These are phyloP conservation scores for Holotrichia oblita DNA, from an alignment of 1,140 invertebrate genomes.

Conservation along the genomic window DNA sequence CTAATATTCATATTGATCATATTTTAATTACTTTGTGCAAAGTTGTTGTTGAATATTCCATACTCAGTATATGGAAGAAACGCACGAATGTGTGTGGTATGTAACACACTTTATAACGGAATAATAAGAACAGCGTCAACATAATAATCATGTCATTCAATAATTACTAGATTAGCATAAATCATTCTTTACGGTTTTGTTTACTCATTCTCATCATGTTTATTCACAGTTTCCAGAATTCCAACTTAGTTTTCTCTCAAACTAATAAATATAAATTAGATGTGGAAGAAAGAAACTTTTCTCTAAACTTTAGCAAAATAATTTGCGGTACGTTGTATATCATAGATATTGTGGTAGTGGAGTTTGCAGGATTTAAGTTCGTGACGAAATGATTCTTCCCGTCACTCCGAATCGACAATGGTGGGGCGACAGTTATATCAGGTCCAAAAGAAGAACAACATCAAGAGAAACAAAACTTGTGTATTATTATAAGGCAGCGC, in stretches of 20 bases:
- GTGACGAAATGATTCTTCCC: slow-evolving; percentile 26
- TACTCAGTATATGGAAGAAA: too few relatives aligned
- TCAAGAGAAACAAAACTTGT: slow-evolving; percentile 28
- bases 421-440: slow-evolving; percentile 7
- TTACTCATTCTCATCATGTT: background rate
- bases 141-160: background rate
- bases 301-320: slow-evolving; percentile 30
- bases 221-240: background rate
- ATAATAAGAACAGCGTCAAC: background rate
- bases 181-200: slow-evolving; percentile 19
- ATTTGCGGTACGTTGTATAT: background rate
- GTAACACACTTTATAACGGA: too few relatives aligned
- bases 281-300: background rate
- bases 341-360: background rate
- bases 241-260: background rate
- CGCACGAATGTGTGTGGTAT: too few relatives aligned
- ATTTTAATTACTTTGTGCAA: too few relatives aligned
- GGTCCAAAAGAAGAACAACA: slow-evolving; percentile 14
- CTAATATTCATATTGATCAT: too few relatives aligned
- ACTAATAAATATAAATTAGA: slow-evolving; percentile 23
- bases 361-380: slow-evolving; percentile 11
- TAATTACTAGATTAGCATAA: background rate
- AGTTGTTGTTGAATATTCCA: too few relatives aligned
- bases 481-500: slow-evolving; percentile 31
- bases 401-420: slow-evolving; percentile 17